Percentiles rank a stretch among this genome's conserved stretches.
phyloP scores from a whole-genome alignment of 2,797 vertebrate genomes.

The Lepus townsendii region DNA sequence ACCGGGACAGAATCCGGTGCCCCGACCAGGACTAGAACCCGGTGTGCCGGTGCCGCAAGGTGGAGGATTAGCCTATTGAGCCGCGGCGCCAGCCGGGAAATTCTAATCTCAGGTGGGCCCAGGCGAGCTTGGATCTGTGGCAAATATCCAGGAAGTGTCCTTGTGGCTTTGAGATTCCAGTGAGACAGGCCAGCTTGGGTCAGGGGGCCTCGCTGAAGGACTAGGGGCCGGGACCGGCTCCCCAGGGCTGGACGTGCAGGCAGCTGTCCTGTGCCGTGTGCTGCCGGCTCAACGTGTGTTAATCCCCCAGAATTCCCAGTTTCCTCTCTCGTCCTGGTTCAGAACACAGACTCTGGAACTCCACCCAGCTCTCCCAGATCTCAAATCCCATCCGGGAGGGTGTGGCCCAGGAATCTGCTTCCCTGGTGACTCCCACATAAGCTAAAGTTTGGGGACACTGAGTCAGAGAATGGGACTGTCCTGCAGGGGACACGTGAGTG shows the following conservation, averaged over 20 bases:
- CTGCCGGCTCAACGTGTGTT: fast-evolving
- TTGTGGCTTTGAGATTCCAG: neutral
- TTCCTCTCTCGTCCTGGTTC: neutral
- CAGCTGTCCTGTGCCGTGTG: neutral
- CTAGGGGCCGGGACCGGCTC: fast-evolving
- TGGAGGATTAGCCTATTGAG: no score
- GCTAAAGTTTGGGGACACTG: neutral
- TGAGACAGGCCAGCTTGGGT: fast-evolving
- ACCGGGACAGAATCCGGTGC: no score
- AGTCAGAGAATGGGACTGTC: neutral
- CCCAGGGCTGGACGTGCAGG: fast-evolving
- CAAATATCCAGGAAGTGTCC: neutral
- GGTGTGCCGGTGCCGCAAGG: no score
- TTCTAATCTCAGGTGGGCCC: neutral
- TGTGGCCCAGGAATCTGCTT: neutral
- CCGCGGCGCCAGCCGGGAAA: no score
- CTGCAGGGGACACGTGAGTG: fast-evolving
- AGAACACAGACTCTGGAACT: conserved; percentile 1
- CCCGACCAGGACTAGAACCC: no score
- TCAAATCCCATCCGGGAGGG: neutral
- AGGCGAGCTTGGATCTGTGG: neutral
- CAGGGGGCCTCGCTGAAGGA: neutral
- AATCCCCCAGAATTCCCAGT: neutral
- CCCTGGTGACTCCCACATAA: neutral
- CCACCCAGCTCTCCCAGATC: neutral